A percentile compares a stretch with the other conserved stretches of the same genome.
Conservation (phyloP, 2,113 vertebrate genomes). For the Ranitomeya variabilis region DNA sequence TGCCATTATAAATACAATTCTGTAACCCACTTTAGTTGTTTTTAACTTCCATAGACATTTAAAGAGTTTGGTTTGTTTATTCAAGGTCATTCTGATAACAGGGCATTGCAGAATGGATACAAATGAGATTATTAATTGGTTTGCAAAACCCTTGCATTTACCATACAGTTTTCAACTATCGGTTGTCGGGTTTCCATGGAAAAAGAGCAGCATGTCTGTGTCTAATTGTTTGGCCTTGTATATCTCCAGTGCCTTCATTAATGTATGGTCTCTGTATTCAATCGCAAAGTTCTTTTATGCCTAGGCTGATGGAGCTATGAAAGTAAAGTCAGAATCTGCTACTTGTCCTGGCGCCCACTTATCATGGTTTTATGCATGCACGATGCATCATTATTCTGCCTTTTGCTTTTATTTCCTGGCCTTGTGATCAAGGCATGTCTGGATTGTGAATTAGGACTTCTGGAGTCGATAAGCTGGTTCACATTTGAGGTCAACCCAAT, state of each 20-base stretch:
- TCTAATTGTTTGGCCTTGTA: conserved; percentile 48
- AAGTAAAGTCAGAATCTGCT: conserved; percentile 16
- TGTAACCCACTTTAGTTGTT: not conserved
- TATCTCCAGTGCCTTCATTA: conserved; percentile 50
- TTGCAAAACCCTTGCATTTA: conserved; percentile 33
- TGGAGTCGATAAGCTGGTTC: conserved; percentile 13
- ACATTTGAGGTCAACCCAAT: conserved; percentile 27
- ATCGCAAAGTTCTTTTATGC: conserved; percentile 42
- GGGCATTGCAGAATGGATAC: conserved; percentile 33
- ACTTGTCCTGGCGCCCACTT: conserved; percentile 31
- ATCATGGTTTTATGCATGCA: conserved; percentile 41
- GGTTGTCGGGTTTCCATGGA: conserved; percentile 28
- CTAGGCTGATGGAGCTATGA: conserved; percentile 28
- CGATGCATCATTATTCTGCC: conserved; percentile 31
- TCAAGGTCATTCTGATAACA: conserved; percentile 27
- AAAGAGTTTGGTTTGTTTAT: conserved; percentile 2
- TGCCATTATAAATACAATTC: not conserved
- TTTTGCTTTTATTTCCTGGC: conserved; percentile 42
- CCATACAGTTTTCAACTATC: conserved; percentile 31
- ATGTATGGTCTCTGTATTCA: conserved; percentile 33
- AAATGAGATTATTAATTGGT: conserved; percentile 46
- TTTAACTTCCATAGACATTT: conserved; percentile 8
- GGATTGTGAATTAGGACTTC: conserved; percentile 38
- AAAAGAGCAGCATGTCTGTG: conserved; percentile 19
- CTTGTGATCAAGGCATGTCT: conserved; percentile 43